These are phyloP conservation scores for Schrankia costaestrigalis DNA, from an alignment of 2,888 invertebrate species.

Conservation along the genomic window DNA sequence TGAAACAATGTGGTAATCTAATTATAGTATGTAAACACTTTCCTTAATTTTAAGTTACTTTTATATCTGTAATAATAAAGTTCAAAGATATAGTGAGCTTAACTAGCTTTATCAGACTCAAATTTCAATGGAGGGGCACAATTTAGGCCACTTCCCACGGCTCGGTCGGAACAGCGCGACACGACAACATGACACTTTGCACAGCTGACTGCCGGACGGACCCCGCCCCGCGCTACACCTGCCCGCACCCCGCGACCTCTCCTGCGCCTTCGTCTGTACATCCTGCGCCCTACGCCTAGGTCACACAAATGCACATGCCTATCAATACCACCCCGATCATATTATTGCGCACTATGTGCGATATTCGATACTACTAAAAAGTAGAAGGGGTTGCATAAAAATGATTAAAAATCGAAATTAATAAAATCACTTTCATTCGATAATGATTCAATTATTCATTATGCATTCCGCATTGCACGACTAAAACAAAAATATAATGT, in stretches of 20 bases:
- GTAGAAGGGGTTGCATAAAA: too few species aligned
- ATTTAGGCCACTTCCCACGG: conserved; percentile 74
- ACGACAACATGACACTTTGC: conserved; percentile 67
- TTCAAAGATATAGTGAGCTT: background rate
- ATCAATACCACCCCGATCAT: conserved; percentile 24
- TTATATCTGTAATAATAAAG: background rate
- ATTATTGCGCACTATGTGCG: conserved; percentile 22
- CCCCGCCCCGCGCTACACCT: conserved; percentile 42
- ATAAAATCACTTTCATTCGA: too few species aligned
- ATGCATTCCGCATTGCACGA: conserved; percentile 11
- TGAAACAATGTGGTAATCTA: conserved; percentile 4
- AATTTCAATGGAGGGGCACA: conserved; percentile 50
- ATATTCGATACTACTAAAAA: too few species aligned
- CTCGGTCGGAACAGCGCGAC: conserved; percentile 43
- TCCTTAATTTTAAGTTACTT: background rate
- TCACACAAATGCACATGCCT: conserved; percentile 44
- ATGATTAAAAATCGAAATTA: too few species aligned
- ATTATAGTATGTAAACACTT: background rate
- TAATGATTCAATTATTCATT: too few species aligned
- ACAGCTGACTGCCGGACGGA: conserved; percentile 75
- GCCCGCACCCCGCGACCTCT: conserved; percentile 36
- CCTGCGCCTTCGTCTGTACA: conserved; percentile 39
- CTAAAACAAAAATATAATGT: conserved; percentile 40
- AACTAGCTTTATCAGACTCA: conserved; percentile 10
- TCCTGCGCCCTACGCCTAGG: conserved; percentile 53